Base-by-base conservation (phyloP, 2,888 invertebrate species). In the Epinotia brunnichana region DNA sequence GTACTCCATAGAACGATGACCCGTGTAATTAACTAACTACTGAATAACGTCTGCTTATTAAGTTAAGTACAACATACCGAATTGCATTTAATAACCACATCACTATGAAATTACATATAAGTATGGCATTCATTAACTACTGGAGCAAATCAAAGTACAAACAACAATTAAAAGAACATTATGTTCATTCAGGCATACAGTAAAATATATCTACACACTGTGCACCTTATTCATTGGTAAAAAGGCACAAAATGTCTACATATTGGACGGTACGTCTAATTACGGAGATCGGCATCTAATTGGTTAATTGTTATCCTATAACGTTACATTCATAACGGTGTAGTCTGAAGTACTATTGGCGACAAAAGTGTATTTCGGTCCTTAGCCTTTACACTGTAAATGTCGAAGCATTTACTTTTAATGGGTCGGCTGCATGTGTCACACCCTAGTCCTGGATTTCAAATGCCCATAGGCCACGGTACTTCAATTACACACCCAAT, bases 251-350 rank as follows among this genome's bases (percentile, higher is more conserved):
- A 44, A 44, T 44, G 4, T 15, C 3, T 44, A 9, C 9, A 44
- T 44, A 13, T 44, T 44, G 13, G 44, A 48, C 1, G 17, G 17
- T 41, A 60, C 44, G 35, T 54, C 54, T 72, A 72, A 72, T 72
- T 67, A 72, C 53, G 17, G 70, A 29, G 62, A 67, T 72, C 51
- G 61, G 41, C 24, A 17, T 48, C 62, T 73, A 73, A 73, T 73
- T 73, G 63, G 68, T 57, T 73, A 69, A 73, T 73, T 73, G 73
- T 73, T 73, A 69, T 73, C 53, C 73, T 69, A 73, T 73, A 73
- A 73, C 73, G 69, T 63, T 69, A 73, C 73, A 69, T 69, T 73
- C 63, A 62, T 73, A 73, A 73, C 73, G 73, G 73, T 56, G 39
- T 39, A 19, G 71, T 21, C 21, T 35, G 4, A 44, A 11, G 72